Base-by-base conservation (phyloP, 2,888 invertebrate genomes). In the Pterobdella sp. region DNA sequence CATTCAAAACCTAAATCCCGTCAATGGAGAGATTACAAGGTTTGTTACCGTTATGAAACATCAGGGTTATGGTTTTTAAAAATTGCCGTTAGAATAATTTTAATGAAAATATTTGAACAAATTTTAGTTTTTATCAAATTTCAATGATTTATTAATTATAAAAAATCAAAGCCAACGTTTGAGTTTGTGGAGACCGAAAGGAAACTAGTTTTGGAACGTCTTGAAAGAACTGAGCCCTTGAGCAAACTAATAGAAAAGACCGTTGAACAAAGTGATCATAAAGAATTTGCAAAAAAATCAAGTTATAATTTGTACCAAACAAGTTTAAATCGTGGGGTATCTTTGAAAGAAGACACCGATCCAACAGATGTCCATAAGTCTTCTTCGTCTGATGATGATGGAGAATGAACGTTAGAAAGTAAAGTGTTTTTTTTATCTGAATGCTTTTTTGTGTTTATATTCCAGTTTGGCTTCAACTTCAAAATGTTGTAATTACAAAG, bases 1-100 rank as follows among this genome's bases (percentile, higher is more conserved):
- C 77, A 74, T 36, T 60, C 74, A 68, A 77, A 76, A 65, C 73
- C 78, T 10, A 74, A 78, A 7, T 74, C 76, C 32, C 52, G 74
- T 14, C 74, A 73, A 18, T 76, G 75, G 71, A 75, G 70, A 34
- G 78, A 76, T 29, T 73, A 79, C 75, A 76, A 72, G 75, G 79
- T 79, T 72, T 69, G 72, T 64, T 1, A 7, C 10, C 4, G 22
- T 37, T 42, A 22, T 42, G 22, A 14, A 14, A 72, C 26, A 26
- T 31, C 26, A 32, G 18, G 14, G 22, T 7, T n/a, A 14, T 26
- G 31, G 31, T 26, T 64, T 26, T 52, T 14, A 22, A 52, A 18
- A 18, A 52, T n/a, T n/a, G n/a, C n/a, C n/a, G n/a, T n/a, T n/a
- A n/a, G n/a, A n/a, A n/a, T n/a, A n/a, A n/a, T n/a, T n/a, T n/a